Base-by-base conservation (phyloP, 2,888 invertebrate species). In the Gari tellinella region DNA sequence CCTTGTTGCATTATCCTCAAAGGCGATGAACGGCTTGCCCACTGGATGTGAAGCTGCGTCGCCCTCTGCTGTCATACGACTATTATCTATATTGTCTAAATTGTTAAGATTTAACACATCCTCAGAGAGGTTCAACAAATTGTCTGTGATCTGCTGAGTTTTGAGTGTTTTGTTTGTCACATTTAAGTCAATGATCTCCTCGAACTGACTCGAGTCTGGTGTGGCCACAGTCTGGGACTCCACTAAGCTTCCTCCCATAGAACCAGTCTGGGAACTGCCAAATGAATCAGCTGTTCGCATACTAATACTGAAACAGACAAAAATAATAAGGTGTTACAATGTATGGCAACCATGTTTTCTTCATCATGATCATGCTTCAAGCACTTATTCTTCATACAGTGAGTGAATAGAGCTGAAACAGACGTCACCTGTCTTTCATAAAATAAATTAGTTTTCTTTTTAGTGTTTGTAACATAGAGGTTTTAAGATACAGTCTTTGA, bases 1-100 rank as follows among this genome's bases (percentile, higher is more conserved):
- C 67, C 82, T 80, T 75, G 85, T 78, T 78, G 85, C 84, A 79
- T 85, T 87, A 66, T 89, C 89, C 69, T 88, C 88, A 72, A 88
- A 88, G 64, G 88, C 87, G 67, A 87, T 86, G 63, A 88, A 75
- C 25, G 89, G 87, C 64, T 83, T 82, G 26, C 80, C 80, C 46
- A 73, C 78, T 41, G 80, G 56, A 45, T 57, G 40, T 25, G 46
- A 37, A 12, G 64, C 40, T 17, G 81, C 80, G 37, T 80, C 83
- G 21, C 70, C 80, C 40, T 72, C 60, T 21, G 69, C 76, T 43
- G 56, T 62, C 48, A 82, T 66, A 56, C 69, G 69, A 70, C 57
- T 70, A 43, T 64, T 72, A 52, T 76, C 77, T 41, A 65, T 58
- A 25, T 41, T 31, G 45, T 81, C 81, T 23, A 82, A 52, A 66